phyloP scores from a whole-genome alignment of 2,797 vertebrate species.

The Hydrocynus forskahlii region DNA sequence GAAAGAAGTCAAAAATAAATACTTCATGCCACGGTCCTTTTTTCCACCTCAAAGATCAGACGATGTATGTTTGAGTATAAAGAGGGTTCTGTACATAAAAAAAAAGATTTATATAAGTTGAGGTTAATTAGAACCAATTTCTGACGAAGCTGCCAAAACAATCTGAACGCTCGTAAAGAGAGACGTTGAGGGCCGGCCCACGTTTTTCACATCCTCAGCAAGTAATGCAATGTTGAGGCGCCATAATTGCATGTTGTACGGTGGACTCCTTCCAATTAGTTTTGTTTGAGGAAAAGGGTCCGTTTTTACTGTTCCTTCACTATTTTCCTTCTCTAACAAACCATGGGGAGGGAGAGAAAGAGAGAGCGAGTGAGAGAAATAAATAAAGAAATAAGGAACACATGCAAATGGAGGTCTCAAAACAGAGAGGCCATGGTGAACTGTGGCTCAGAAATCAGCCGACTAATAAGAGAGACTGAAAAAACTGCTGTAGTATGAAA shows the following conservation, averaged over 20 bases:
- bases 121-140: conserved; percentile 61
- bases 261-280: conserved; percentile 60
- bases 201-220: conserved; percentile 51
- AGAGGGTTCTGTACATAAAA: conserved; percentile 30
- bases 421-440: conserved; percentile 46
- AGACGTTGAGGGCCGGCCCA: conserved; percentile 36
- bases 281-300: conserved; percentile 56
- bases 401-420: conserved; percentile 57
- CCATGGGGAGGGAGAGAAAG: conserved; percentile 40
- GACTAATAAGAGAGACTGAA: conserved; percentile 30
- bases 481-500: background rate
- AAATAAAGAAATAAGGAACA: conserved; percentile 17
- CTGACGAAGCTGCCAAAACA: conserved; percentile 54
- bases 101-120: conserved; percentile 50
- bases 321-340: conserved; percentile 58
- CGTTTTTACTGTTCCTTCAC: conserved; percentile 48
- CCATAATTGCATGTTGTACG: conserved; percentile 61
- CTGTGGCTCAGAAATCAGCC: conserved; percentile 33
- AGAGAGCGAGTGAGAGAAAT: too few species aligned
- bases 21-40: conserved; percentile 14
- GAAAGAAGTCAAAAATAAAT: background rate
- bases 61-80: conserved; percentile 10
- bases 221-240: conserved; percentile 53
- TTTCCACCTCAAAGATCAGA: conserved; percentile 37
- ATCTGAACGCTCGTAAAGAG: conserved; percentile 44